These are phyloP conservation scores for Priocnemis perturbator DNA, from an alignment of 2,888 invertebrate genomes.

Conservation along the genomic window DNA sequence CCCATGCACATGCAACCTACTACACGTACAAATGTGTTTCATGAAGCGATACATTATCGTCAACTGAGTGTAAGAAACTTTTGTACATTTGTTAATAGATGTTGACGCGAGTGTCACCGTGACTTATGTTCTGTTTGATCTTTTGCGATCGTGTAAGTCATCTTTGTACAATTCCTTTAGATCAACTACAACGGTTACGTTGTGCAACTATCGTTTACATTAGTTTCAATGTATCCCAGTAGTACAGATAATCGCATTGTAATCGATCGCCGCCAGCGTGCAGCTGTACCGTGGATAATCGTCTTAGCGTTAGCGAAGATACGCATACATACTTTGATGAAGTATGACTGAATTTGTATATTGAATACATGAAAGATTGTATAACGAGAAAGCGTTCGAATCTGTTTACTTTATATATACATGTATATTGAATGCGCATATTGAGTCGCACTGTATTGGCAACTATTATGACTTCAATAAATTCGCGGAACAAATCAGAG, in stretches of 20 bases:
- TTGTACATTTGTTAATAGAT: conserved; percentile 68
- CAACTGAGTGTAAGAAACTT: conserved; percentile 40
- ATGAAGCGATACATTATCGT: background rate
- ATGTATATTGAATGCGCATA: background rate
- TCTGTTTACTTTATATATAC: conserved; percentile 7
- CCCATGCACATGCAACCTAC: too few species aligned
- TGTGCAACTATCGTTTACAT: background rate
- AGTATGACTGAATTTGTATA: conserved; percentile 9
- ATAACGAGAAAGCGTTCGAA: background rate
- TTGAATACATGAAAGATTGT: conserved; percentile 1
- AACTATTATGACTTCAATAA: background rate
- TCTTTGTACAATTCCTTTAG: background rate
- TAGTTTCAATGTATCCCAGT: too few species aligned
- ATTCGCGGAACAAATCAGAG: background rate
- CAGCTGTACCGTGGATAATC: too few species aligned
- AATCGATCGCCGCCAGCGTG: too few species aligned
- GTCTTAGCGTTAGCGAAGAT: background rate
- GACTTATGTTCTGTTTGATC: background rate
- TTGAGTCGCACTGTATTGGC: background rate
- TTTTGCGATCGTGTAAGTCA: too few species aligned
- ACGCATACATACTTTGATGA: background rate
- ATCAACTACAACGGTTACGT: background rate
- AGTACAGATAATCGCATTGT: too few species aligned
- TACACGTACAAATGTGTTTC: background rate
- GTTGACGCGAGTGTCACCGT: conserved; percentile 15